Evolutionary conservation across 2,113 vertebrate species (phyloP), one percentile per base, ranked within the genome.

Genomic region (Corydoras sp.): DNA sequence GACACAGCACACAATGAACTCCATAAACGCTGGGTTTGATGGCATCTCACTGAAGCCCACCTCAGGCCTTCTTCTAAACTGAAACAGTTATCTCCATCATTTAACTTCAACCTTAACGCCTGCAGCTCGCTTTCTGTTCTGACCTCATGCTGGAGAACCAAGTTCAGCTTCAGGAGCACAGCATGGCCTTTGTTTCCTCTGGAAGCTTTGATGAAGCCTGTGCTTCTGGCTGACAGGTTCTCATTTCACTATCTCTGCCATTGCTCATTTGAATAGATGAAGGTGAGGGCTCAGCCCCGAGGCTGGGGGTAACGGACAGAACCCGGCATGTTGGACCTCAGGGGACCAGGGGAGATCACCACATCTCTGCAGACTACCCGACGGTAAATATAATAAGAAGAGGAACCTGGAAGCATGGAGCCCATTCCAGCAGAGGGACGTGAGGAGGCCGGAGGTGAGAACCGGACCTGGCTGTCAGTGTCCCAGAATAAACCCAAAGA

Each of bases 251-350:
- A 86, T 82, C 75, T 65, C 56, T 69, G 53, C 62, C 71, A 69
- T 51, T 50, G 60, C 80, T 81, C 63, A 85, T 86, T 81, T 88
- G 77, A 88, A 87, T 87, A 84, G 76, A 76, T 67, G 68, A 76
- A 62, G 65, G 68, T 55, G 62, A 58, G 70, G 65, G n/a, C 31
- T 15, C 30, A 32, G 60, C 18, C 31, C 9, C 8, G 11, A 58
- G 56, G 50, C 51, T 61, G 49, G 51, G 51, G 31, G 65, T 61
- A 65, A 53, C 30, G 59, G 72, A 68, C 65, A 61, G 68, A 69
- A 77, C 48, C 60, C 14, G 43, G 7, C 13, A 55, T 9, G 7
- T 65, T 72, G 64, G 48, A 65, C 15, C n/a, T 11, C 13, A 56
- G 29, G 35, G 15, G 53, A 35, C 29, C 18, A 12, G 2, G 55